Evolutionary conservation across 2,888 invertebrate genomes (phyloP), one percentile per base, ranked within the genome.

Genomic region (Pyrochroa serraticornis): DNA sequence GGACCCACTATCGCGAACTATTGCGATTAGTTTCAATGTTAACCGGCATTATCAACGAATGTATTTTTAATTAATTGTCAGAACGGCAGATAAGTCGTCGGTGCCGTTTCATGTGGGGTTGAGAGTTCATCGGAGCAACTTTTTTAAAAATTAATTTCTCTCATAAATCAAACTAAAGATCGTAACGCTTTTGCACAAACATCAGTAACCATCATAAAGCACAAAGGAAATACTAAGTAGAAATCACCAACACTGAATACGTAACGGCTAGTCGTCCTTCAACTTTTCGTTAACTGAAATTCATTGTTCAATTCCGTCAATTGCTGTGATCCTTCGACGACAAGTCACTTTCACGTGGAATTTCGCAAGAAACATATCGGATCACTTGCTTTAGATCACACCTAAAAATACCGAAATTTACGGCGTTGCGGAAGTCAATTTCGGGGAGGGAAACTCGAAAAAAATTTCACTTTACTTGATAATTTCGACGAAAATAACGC

Each of bases 121-220:
- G 37, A 44, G 38, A 48, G 58, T 58, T 58, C 53, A 58, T 58
- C 58, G 13, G 32, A 41, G 45, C 3, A n/a, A 8, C 10, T 50
- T 47, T 58, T 52, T 41, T 46, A 31, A 14, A 47, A 58, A 47
- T 52, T 52, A 58, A 58, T 48, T 58, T 45, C 33, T 36, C 8
- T 13, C 51, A 51, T 46, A 51, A 57, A 51, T 46, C 47, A 39
- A 47, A 57, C 22, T 5, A 5, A 22, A 2, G 22, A 22, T 22
- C 22, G 22, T 3, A 22, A 22, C 22, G 22, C 5, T 22, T 22
- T 22, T 22, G 22, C 22, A 22, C 22, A 3, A 22, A 22, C 5
- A 22, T 22, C 22, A 3, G 22, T 22, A 5, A 22, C 22, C 22
- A 22, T 22, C 5, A 5, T 5, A 22, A 5, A 30, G 13, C 32